Evolutionary conservation across 1,140 invertebrate genomes (phyloP), one percentile per base, ranked within the genome.

Genomic region (Parasteatoda tepidariorum): DNA sequence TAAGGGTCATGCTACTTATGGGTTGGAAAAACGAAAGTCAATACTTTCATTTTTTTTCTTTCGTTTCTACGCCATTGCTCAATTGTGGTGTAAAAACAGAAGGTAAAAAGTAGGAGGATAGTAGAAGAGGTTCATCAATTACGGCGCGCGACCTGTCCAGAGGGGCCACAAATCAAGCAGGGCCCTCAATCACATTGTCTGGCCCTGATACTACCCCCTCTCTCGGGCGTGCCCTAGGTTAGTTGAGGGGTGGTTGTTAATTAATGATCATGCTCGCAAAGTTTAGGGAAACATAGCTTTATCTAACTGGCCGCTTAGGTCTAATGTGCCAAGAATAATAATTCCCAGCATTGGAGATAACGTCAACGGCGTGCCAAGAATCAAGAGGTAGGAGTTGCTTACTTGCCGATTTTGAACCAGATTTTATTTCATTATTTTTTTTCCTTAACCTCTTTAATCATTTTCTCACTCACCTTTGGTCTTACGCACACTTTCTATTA

Each of bases 321-420:
- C 81, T 83, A 83, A 83, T 83, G 81, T 83, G 81, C 81, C 81
- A 83, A 74, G 81, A 83, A 83, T 83, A 83, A 83, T 83, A 83
- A 83, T 83, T 83, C 62, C 81, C 74, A 70, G 81, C 68, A 33
- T 59, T 28, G 24, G 68, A 73, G 81, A 83, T 83, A 83, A 83
- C 81, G 81, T 83, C 70, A 83, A 74, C 81, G 74, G 68, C 55
- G 81, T 83, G 81, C 81, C 68, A 83, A 83, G 61, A 74, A 74
- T 73, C 59, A 28, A 41, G 26, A 62, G 68, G 68, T 74, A 73
- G 59, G 67, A 83, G 68, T 73, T 82, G 78, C 78, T 82, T 82
- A 82, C 78, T 71, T 57, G 78, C 67, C 78, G 66, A 61, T 70
- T 70, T 75, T 34, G 41, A 34, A 34, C 55, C 55, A 55, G 22